Base-by-base conservation (phyloP, 2,797 vertebrate genomes). In the Semotilus atromaculatus region DNA sequence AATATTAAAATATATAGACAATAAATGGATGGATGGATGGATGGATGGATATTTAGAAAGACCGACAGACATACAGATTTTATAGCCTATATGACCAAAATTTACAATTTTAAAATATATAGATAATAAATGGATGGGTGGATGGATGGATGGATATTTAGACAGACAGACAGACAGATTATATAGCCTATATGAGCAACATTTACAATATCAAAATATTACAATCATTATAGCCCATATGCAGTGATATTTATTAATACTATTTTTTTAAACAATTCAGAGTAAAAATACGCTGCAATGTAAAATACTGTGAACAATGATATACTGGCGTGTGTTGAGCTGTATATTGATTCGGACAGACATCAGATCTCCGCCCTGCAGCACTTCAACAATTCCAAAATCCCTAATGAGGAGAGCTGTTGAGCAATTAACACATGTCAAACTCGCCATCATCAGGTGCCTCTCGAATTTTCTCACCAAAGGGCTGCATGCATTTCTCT, bases 381-480 rank as follows among this genome's bases (percentile, higher is more conserved):
- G 96, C 95, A 95, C 94, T 94, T 93, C 96, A 96, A 97, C 96
- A 95, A 96, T 96, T 94, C 95, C 96, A 95, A 96, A 93, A 95
- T 97, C 96, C 95, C 95, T 97, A 97, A 99, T 98, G 97, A 98
- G 96, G 91, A 95, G 96, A 97, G 94, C 96, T 96, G 96, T 92
- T 89, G 94, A 96, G 96, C 97, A 98, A 99, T 98, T 98, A 99
- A 97, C 96, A 94, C 96, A 95, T 95, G 97, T 97, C 97, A 97
- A 95, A 97, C 96, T 96, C 96, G 94, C 96, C 97, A 96, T 97
- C 97, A 96, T 98, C 97, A 97, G 96, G 96, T 97, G 97, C 96
- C 97, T 97, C 95, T 97, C 96, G 96, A 95, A 94, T 96, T 96
- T 96, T 97, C 95, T 95, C 94, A 96, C 95, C 95, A 94, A 96